Percentiles rank a stretch among this genome's conserved stretches.
Conservation (phyloP, 2,797 vertebrate genomes). For the Pitangus sulphuratus region DNA sequence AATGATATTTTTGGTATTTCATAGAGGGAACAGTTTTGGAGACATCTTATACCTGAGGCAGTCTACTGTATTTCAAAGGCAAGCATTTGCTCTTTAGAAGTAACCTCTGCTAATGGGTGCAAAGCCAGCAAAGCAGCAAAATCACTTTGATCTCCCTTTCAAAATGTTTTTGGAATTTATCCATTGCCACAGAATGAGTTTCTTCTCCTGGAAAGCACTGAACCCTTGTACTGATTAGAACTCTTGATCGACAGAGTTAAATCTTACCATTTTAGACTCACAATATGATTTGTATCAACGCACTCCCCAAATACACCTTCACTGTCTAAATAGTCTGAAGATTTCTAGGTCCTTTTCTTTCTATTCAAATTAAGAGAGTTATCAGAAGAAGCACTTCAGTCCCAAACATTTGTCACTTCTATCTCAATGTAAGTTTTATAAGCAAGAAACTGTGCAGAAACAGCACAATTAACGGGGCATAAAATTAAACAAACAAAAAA, state of each 20-base stretch:
- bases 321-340: neutral
- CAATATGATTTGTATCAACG: neutral
- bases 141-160: conserved; percentile 21
- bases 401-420: neutral
- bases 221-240: neutral
- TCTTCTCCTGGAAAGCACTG: neutral
- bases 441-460: neutral
- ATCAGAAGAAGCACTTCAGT: neutral
- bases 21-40: neutral
- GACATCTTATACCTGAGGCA: neutral
- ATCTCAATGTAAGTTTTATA: neutral
- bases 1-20: neutral
- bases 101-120: neutral
- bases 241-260: neutral
- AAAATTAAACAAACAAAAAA: neutral
- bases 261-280: neutral
- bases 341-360: neutral
- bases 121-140: neutral
- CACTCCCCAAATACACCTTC: neutral
- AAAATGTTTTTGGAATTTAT: neutral
- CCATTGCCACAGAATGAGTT: neutral
- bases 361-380: neutral
- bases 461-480: neutral
- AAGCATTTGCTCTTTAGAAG: neutral
- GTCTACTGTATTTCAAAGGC: conserved; percentile 17